Base-by-base conservation (phyloP, 2,113 vertebrate genomes). In the Morone saxatilis region DNA sequence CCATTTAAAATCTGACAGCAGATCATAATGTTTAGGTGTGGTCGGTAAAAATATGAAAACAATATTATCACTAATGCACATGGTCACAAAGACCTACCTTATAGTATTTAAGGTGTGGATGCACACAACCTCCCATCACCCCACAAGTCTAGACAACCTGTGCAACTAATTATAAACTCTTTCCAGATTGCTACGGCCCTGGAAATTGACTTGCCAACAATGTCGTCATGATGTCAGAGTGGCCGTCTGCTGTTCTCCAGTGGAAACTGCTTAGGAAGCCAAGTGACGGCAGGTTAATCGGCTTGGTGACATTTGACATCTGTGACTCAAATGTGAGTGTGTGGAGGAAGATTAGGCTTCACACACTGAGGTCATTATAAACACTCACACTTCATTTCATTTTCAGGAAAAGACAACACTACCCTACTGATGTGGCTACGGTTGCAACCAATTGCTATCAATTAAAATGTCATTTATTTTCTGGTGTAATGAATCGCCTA, bases 251-350 rank as follows among this genome's bases (percentile, higher is more conserved):
- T 13, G 47, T 70, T 50, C 71, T 85, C 12, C 73, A 87, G 76
- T 73, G 72, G 79, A 92, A 92, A 89, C 81, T 84, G 54, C 74
- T 91, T 54, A 75, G 45, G 76, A 78, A 22, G 83, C 76, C 89
- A 89, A 92, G 73, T 67, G 70, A 89, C 69, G 43, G 43, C 62
- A 68, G 63, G 78, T 72, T 95, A 94, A 96, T 92, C 74, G 59
- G 89, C 88, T 94, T 92, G 70, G 79, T 89, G 90, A 86, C 83
- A 69, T 92, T 85, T 93, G 90, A 88, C 85, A 87, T 91, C 82
- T 86, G 86, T 65, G 86, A 59, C 74, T 88, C 10, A 82, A 78
- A 83, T 72, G 68, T 82, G 61, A 22, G 61, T n/a, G 43, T 63
- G 61, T n/a, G 41, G 62, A 59, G 45, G 22, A 22, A 78, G 80